Conservation (phyloP, 2,113 vertebrate genomes). For the Carlito syrichta region DNA sequence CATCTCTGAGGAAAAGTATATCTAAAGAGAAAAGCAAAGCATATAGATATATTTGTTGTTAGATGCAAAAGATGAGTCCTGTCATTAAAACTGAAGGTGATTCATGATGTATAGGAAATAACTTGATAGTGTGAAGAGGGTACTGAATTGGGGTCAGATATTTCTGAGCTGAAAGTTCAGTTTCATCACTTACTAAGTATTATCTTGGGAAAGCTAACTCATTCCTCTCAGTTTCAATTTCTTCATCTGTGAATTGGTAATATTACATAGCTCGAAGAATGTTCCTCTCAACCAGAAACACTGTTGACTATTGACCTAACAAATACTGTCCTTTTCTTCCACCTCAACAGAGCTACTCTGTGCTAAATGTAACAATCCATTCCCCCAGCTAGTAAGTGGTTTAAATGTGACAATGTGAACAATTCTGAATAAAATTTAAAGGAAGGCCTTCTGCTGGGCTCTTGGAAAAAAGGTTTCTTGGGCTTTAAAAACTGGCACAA, state of each 20-base stretch:
- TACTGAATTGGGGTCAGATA: not conserved
- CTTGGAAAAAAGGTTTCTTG: not conserved
- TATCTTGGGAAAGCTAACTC: not conserved
- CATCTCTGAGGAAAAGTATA: not conserved
- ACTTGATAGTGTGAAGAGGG: not conserved
- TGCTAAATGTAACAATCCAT: not conserved
- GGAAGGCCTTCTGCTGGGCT: not conserved
- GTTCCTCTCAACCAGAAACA: not conserved
- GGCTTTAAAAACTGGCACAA: not conserved
- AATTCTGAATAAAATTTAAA: not conserved
- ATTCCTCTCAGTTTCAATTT: not conserved
- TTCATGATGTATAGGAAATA: not conserved
- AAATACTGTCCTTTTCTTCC: not conserved
- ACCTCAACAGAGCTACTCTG: not conserved
- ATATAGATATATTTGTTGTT: not conserved
- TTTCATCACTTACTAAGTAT: not conserved
- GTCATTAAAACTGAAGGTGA: not conserved
- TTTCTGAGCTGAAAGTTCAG: not conserved
- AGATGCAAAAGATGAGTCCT: not conserved
- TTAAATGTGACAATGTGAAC: not conserved
- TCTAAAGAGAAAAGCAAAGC: not conserved
- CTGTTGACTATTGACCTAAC: not conserved
- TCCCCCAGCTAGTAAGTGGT: not conserved
- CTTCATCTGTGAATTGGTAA: not conserved
- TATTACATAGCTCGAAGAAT: not conserved